These are phyloP conservation scores for Balaeniceps rex DNA, from an alignment of 2,113 vertebrate genomes.

Conservation along the genomic window DNA sequence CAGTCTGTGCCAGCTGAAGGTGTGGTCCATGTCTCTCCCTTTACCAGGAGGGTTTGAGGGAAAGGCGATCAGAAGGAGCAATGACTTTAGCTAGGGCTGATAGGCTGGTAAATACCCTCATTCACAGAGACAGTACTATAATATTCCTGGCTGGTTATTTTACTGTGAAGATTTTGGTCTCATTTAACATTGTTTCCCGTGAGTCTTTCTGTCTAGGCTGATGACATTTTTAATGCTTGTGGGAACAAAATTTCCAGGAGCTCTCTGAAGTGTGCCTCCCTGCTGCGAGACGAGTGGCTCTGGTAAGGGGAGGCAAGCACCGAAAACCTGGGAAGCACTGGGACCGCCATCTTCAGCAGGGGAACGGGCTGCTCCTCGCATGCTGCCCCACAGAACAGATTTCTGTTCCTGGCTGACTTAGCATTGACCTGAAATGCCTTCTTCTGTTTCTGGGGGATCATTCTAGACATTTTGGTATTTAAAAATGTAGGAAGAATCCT, in stretches of 20 bases:
- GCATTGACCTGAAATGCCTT: fast-evolving
- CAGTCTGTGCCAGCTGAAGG: neutral
- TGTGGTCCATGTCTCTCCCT: neutral
- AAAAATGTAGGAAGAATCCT: neutral
- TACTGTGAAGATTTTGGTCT: neutral
- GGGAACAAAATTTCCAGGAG: neutral
- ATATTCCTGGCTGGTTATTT: neutral
- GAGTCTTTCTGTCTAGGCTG: neutral
- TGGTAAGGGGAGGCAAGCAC: neutral
- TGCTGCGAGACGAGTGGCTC: fast-evolving
- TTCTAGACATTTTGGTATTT: neutral
- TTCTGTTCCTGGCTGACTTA: neutral
- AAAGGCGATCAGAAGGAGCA: neutral
- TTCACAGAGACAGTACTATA: neutral
- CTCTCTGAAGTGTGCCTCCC: neutral
- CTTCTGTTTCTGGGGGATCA: neutral
- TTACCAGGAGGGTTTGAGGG: neutral
- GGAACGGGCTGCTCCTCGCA: fast-evolving
- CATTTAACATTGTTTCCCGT: neutral
- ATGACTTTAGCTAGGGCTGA: neutral
- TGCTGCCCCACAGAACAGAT: too few species aligned
- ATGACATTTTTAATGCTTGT: neutral
- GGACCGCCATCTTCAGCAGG: neutral
- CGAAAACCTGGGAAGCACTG: fast-evolving
- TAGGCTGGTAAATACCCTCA: neutral